A percentile compares a stretch with the other conserved stretches of the same genome.
phyloP scores from a whole-genome alignment of 2,888 invertebrate species.

The Chelonus formosanus region DNA sequence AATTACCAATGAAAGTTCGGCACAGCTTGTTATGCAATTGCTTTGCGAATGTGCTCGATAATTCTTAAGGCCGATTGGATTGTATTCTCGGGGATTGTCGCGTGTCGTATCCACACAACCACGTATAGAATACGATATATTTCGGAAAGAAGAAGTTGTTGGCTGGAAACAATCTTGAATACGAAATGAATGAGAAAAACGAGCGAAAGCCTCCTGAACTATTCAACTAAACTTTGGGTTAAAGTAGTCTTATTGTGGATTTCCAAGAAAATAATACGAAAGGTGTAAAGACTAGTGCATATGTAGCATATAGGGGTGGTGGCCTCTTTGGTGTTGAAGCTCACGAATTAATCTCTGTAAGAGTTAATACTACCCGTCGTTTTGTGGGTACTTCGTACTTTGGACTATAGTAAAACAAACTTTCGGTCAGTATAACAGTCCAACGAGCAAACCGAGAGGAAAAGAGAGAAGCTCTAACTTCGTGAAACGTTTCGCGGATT shows the following conservation, averaged over 20 bases:
- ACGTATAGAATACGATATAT: not conserved
- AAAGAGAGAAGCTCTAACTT: constrained; percentile 37
- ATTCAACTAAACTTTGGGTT: constrained; percentile 8
- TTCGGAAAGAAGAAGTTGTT: not conserved
- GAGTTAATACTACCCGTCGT: constrained; percentile 39
- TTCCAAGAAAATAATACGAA: not conserved
- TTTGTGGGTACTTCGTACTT: constrained; percentile 41
- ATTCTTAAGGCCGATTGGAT: constrained; percentile 25
- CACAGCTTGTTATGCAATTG: constrained; percentile 16
- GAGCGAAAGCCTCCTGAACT: constrained; percentile 8
- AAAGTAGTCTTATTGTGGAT: constrained; percentile 17
- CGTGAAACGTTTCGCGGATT: constrained; percentile 45
- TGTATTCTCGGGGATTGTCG: constrained; percentile 17
- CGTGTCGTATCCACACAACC: constrained; percentile 10
- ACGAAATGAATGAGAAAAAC: constrained; percentile 22
- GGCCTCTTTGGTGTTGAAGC: constrained; percentile 29
- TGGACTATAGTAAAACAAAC: constrained; percentile 40
- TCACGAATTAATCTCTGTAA: constrained; percentile 43
- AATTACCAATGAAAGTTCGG: constrained; percentile 24
- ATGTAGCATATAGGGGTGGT: constrained; percentile 17
- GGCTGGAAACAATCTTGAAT: constrained; percentile 28
- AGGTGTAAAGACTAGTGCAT: constrained; percentile 14
- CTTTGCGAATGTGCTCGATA: constrained; percentile 22
- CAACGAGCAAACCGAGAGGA: not conserved
- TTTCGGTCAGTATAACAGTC: constrained; percentile 28